These are phyloP conservation scores for Barnardius zonarius DNA, from an alignment of 2,113 vertebrate genomes.

Conservation along the genomic window DNA sequence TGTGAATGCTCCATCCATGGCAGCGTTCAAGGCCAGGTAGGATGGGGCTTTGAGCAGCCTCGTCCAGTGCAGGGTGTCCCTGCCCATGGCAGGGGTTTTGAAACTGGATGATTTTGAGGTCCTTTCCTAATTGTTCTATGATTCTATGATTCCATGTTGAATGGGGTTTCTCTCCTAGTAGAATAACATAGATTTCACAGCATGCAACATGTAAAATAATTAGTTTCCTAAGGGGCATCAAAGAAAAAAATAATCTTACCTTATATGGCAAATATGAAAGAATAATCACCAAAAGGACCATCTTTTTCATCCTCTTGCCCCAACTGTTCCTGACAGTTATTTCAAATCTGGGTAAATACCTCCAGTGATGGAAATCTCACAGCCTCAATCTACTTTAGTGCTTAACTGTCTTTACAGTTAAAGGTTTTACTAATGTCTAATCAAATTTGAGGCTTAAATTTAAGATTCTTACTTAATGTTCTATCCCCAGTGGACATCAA, in stretches of 20 bases:
- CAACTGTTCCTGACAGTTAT: not conserved
- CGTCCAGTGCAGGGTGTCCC: not conserved
- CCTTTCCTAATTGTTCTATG: not conserved
- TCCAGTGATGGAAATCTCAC: not conserved
- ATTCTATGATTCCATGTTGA: not conserved
- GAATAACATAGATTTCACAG: not conserved
- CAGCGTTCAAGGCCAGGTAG: not conserved
- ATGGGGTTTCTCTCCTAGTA: not conserved
- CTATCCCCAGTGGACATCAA: not conserved
- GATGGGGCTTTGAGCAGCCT: not conserved
- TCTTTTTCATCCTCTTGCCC: not conserved
- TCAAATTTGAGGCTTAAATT: not conserved
- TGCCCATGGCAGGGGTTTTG: not conserved
- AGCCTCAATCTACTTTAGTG: not conserved
- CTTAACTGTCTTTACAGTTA: not conserved
- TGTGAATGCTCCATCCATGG: not conserved
- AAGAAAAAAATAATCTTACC: not conserved
- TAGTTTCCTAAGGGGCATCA: not conserved
- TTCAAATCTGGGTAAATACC: not conserved
- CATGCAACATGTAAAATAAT: not conserved
- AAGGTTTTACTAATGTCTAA: conserved; percentile 14
- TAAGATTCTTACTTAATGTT: conserved; percentile 23
- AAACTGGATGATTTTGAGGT: not conserved
- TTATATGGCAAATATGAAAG: not conserved
- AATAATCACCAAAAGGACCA: not conserved